phyloP scores from a whole-genome alignment of 2,888 invertebrate genomes.

The Cetonia aurata region DNA sequence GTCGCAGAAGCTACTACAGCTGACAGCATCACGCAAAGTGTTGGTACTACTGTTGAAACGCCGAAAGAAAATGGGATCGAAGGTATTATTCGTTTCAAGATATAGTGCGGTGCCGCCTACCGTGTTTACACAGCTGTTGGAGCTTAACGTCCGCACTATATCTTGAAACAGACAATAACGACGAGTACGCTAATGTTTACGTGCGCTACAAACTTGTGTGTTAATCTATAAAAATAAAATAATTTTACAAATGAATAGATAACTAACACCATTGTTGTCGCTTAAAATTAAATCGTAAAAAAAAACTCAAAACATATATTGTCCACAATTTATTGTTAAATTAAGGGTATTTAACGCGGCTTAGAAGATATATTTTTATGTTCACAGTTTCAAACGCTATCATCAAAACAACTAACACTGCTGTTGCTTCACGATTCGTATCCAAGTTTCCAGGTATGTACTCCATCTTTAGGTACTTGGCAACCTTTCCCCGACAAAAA shows the following conservation, averaged over 20 bases:
- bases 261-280: not conserved
- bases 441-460: conserved; percentile 48
- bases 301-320: conserved; percentile 35
- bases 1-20: conserved; percentile 39
- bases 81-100: no score
- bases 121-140: no score
- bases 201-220: not conserved
- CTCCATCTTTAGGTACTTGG: conserved; percentile 32
- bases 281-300: not conserved
- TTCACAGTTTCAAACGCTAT: conserved; percentile 47
- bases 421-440: conserved; percentile 46
- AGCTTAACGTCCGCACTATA: no score
- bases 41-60: conserved; percentile 48
- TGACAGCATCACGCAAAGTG: conserved; percentile 50
- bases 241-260: not conserved
- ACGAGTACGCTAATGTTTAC: no score
- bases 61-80: conserved; percentile 55
- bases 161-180: no score
- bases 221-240: not conserved
- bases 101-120: no score
- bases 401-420: conserved; percentile 47
- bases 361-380: conserved; percentile 42
- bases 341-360: conserved; percentile 7
- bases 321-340: conserved; percentile 1
- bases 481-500: conserved; percentile 7